Evolutionary conservation across 2,888 invertebrate species (phyloP), one percentile per base, ranked within the genome.

Genomic region (Leptothorax acervorum): DNA sequence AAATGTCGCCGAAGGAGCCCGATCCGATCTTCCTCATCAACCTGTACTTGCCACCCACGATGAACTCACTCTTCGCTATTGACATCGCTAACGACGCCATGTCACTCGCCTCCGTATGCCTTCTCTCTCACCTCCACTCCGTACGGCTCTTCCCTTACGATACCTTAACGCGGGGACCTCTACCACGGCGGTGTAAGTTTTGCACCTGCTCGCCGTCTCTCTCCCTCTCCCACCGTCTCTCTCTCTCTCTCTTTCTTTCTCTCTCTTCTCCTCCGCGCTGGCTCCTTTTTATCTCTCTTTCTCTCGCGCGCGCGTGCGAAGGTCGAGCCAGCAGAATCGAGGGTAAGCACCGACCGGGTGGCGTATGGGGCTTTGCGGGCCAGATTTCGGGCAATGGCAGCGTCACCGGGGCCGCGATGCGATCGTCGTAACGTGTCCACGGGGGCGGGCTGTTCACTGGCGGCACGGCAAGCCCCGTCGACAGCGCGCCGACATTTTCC

Each of bases 1-100:
- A 99, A 95, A 99, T 99, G 96, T 99, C 99, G 94, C 99, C 99
- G 95, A 99, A 99, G 91, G 99, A 99, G 92, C 99, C 99, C 95
- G 99, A 99, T 94, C 99, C 99, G 95, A 99, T 99, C 97, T 99
- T 99, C 93, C 99, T 97, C 95, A 99, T 97, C 94, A 99, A 96
- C 95, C 99, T 97, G 96, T 99, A 99, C 96, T 98, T 98, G 94
- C 98, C 98, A 95, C 98, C 98, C 95, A 98, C 97, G 95, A 98
- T 96, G 95, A 98, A 97, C 95, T 98, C 98, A 94, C 95, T 96
- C 95, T 96, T 96, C 51, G 89, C 87, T 73, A 89, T 83, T 87
- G 90, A 85, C 84, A 89, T 85, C 84, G 88, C 90, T 70, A 89
- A 90, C 78, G 90, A 86, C 87, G 90, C 89, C 90, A 90, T 90